Base-by-base conservation (phyloP, 2,888 invertebrate species). In the Phyto melanocephala region DNA sequence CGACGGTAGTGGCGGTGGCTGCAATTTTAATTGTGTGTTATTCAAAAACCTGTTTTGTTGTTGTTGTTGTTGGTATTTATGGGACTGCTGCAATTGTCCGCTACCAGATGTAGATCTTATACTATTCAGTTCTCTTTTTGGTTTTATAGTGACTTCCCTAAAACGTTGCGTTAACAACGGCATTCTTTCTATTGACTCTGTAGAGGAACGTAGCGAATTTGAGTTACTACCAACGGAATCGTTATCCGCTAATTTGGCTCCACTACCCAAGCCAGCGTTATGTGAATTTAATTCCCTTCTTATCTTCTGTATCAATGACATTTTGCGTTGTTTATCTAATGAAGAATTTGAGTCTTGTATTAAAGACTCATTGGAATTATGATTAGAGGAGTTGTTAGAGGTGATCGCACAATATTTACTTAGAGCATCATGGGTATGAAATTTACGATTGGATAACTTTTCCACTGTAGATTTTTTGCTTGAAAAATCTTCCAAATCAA, bases 381-480 rank as follows among this genome's bases (percentile, higher is more conserved):
- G 84, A 56, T 71, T 81, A 8, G 67, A 67, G 8, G 56, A 54
- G n/a, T 62, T n/a, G n/a, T n/a, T 45, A 20, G 65, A 47, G 15
- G 40, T 47, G 10, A 80, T 79, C 1, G 54, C 60, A 75, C 85
- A 86, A 76, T 84, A 88, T 15, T 89, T 87, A 68, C 88, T 90
- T 47, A 90, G 89, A 28, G 88, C 89, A 78, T 90, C 90, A 68
- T 88, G 90, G 1, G 90, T 90, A 54, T 88, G 86, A 60, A 87
- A 90, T 83, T 90, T 90, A 11, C 87, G 87, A 84, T 89, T 88
- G 13, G 67, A 45, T 28, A 80, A 47, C 42, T 87, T 86, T 62
- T 71, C 70, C 5, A 22, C 24, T n/a, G 17, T 54, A 8, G 40
- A 78, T 1, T 82, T 62, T 22, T 78, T 81, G 11, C 67, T 78